Evolutionary conservation across 2,797 vertebrate species (phyloP), one percentile per base, ranked within the genome.

Genomic region (Lindbergichthys nudifrons): DNA sequence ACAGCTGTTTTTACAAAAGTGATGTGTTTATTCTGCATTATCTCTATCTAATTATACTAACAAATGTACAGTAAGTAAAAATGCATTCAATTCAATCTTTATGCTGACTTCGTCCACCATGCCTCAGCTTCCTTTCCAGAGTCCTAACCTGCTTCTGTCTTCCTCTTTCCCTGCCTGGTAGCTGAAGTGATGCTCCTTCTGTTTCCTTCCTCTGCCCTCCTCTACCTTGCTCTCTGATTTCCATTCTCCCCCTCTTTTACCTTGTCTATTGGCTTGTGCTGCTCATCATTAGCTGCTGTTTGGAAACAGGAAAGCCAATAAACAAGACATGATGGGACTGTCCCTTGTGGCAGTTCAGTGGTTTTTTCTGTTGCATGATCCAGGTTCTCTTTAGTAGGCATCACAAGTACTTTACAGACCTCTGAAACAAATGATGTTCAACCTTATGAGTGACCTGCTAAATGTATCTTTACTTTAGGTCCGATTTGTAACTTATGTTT

Each of bases 21-120:
- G 41, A 16, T 48, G 4, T 77, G 30, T 42, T 19, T 59, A 36
- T 42, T 58, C 76, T 79, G 16, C 32, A 32, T 65, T 6, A 47
- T 21, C n/a, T 53, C 54, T 32, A 46, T 16, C 53, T 47, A 73
- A 32, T 69, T 70, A 91, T 92, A 92, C 92, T 95, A 93, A 83
- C 87, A 93, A 94, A 93, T 96, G 92, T 85, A 76, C 62, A 71
- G 82, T 96, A 96, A 97, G 97, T 99, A 98, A 98, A 99, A 98
- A 98, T 99, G 97, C 97, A 99, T 98, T 99, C 97, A 96, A 96
- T 95, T 96, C 94, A 91, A 87, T 94, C 93, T 93, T 93, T 92
- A 92, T 54, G 65, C 77, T 86, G 85, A 86, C 94, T 93, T 80
- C 1, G 41, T 63, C 93, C 92, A 94, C 95, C 93, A 92, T 95